Base-by-base conservation (phyloP, 2,797 vertebrate species). In the Anableps anableps region DNA sequence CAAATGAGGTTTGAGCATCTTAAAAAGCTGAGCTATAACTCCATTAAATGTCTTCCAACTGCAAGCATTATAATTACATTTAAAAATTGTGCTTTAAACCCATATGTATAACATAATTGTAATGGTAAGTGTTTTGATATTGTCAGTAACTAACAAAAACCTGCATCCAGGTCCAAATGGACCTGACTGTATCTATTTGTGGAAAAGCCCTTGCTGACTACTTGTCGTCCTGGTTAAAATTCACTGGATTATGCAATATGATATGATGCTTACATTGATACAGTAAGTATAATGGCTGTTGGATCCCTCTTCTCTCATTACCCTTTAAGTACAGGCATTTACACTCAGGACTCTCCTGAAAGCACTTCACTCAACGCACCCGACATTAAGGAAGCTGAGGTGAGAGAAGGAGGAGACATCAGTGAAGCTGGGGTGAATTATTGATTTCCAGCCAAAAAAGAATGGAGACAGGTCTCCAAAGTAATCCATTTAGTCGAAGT, bases 401-500 rank as follows among this genome's bases (percentile, higher is more conserved):
- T 29, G 17, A 82, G 53, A 41, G 60, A 51, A 51, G 58, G 77
- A 80, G 21, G 62, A 70, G 86, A 79, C 76, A 71, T 82, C 85
- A 90, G 82, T 80, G 80, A 84, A 77, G 74, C n/a, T 0, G 0
- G 64, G 75, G 86, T 84, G 88, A 88, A 89, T 83, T 58, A 92
- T 83, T 81, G 88, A 91, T 86, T 88, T 87, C 29, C 75, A 78
- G 83, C 81, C 36, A 81, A 86, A 86, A 91, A 90, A 83, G 72
- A 82, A 76, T 66, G 51, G 78, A 77, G 76, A 78, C 68, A 74
- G 45, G 83, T 90, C 76, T 83, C 72, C 77, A 75, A 48, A 76
- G 82, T 83, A 77, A 89, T 89, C 85, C 74, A 90, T 90, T 88
- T 86, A 77, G 87, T 86, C 80, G 88, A 91, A 93, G 29, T 48